Conservation (phyloP, 2,113 vertebrate species). For the Tylochromis polylepis region DNA sequence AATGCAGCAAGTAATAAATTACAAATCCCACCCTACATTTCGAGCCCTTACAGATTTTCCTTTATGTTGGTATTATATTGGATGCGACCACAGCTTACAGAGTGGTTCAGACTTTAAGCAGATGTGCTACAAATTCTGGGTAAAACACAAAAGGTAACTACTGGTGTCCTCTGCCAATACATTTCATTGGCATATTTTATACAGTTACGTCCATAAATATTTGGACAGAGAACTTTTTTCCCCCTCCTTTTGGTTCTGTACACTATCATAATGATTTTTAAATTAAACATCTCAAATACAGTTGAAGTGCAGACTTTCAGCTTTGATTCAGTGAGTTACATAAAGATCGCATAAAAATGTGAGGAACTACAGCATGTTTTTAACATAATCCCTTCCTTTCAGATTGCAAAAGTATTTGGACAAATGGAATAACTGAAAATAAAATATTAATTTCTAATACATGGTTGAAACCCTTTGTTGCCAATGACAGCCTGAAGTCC, state of each 20-base stretch:
- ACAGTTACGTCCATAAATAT: neutral
- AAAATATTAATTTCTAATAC: neutral
- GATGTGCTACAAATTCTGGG: neutral
- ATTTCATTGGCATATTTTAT: neutral
- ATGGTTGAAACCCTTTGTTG: neutral
- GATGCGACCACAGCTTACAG: accelerated
- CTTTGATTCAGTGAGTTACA: neutral
- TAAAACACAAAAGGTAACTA: neutral
- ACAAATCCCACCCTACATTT: neutral
- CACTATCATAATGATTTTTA: neutral
- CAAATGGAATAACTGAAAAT: neutral
- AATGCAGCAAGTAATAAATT: neutral
- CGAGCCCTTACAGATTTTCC: neutral
- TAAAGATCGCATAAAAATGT: neutral
- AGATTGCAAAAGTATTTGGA: neutral
- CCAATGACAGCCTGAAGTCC: neutral
- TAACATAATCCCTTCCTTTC: neutral
- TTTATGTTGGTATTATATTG: neutral
- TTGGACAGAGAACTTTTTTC: neutral
- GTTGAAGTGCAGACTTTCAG: neutral
- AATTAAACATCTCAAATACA: neutral
- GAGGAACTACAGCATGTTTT: no score
- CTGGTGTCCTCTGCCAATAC: neutral
- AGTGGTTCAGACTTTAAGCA: neutral
- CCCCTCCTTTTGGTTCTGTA: neutral